Conservation (phyloP, 2,113 vertebrate genomes). For the Enhydra lutris region DNA sequence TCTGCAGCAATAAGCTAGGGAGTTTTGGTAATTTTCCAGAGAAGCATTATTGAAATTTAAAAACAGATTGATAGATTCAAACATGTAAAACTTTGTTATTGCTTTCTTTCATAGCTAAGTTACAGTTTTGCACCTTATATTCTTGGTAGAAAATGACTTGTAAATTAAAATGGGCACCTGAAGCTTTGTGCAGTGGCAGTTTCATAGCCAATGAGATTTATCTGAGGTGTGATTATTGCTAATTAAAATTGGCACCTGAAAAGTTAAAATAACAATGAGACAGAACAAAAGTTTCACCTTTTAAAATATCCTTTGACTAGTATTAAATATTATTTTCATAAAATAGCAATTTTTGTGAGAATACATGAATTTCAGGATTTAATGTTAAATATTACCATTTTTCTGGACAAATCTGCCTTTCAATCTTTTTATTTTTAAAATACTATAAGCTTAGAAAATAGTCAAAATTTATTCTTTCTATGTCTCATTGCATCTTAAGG, state of each 20-base stretch:
- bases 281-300: neutral
- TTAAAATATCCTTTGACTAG: neutral
- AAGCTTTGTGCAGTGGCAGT: neutral
- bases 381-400: neutral
- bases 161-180: neutral
- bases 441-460: neutral
- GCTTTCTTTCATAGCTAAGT: neutral
- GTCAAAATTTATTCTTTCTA: neutral
- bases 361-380: neutral
- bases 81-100: neutral
- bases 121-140: neutral
- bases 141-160: neutral
- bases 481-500: neutral
- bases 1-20: neutral
- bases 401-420: neutral
- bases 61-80: neutral
- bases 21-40: neutral
- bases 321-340: neutral
- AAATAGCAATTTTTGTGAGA: neutral
- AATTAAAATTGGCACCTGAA: neutral
- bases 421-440: neutral
- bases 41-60: neutral
- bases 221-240: no score
- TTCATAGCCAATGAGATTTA: no score
- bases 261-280: neutral